Conservation (phyloP, 1,140 invertebrate species). For the Drosophila simulans region DNA sequence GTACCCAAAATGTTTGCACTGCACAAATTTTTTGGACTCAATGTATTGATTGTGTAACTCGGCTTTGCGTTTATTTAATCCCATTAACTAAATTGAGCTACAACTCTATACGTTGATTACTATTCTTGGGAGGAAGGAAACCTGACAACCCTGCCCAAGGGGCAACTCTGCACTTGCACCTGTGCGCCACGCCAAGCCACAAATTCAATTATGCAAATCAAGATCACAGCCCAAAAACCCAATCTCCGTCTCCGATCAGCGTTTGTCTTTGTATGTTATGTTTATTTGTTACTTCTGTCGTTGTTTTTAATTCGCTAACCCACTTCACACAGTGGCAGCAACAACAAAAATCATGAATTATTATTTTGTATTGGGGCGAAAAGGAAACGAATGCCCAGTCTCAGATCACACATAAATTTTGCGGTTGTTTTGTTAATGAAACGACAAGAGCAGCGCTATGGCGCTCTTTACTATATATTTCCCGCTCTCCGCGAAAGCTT, state of each 20-base stretch:
- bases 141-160: constrained; percentile 47
- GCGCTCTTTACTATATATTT: constrained; percentile 41
- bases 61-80: not conserved
- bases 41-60: not conserved
- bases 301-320: constrained; percentile 57
- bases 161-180: constrained; percentile 50
- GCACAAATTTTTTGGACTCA: not conserved
- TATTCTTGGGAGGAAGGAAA: constrained; percentile 1
- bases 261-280: constrained; percentile 53
- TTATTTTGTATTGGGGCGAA: constrained; percentile 61
- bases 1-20: constrained; percentile 12
- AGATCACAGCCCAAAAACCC: constrained; percentile 49
- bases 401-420: constrained; percentile 78
- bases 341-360: constrained; percentile 57
- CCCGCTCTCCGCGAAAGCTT: constrained; percentile 47
- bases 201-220: constrained; percentile 75
- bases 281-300: constrained; percentile 19
- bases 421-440: constrained; percentile 79
- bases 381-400: constrained; percentile 66
- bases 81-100: not conserved
- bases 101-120: not conserved
- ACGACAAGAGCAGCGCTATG: constrained; percentile 41
- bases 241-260: constrained; percentile 62
- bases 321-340: constrained; percentile 65
- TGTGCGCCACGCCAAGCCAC: constrained; percentile 42